phyloP scores from a whole-genome alignment of 2,113 vertebrate species.

The Zeus faber region DNA sequence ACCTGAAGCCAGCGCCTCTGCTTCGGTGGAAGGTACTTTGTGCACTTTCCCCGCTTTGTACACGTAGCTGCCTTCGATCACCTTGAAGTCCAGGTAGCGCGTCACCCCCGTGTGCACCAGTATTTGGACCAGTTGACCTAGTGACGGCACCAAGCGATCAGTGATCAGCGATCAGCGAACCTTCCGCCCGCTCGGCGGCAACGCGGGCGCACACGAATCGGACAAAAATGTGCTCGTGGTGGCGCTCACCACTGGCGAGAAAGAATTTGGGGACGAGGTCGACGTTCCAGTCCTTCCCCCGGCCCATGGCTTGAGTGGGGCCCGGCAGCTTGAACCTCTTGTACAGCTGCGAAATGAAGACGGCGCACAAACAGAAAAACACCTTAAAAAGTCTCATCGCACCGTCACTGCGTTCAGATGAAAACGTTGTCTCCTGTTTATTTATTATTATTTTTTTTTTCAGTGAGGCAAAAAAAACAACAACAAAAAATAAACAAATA shows the following conservation, averaged over 20 bases:
- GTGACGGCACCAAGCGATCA: not conserved
- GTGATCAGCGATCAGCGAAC: not conserved
- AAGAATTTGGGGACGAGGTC: slow-evolving; percentile 79
- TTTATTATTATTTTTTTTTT: too few species aligned
- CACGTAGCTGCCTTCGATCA: slow-evolving; percentile 90
- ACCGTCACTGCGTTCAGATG: too few species aligned
- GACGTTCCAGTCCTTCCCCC: slow-evolving; percentile 77
- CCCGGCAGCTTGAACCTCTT: slow-evolving; percentile 62
- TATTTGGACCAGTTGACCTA: slow-evolving; percentile 92
- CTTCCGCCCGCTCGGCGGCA: not conserved
- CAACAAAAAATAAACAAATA: too few species aligned
- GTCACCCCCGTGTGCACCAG: slow-evolving; percentile 93
- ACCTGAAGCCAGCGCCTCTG: slow-evolving; percentile 89
- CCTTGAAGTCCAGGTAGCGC: slow-evolving; percentile 95
- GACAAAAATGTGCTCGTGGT: slow-evolving; percentile 44
- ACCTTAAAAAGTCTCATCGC: too few species aligned
- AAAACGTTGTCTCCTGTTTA: too few species aligned
- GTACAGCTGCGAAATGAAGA: slow-evolving; percentile 63
- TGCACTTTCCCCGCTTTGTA: slow-evolving; percentile 92
- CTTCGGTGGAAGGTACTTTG: slow-evolving; percentile 91
- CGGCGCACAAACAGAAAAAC: not conserved
- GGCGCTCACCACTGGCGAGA: slow-evolving; percentile 63
- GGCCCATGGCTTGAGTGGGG: slow-evolving; percentile 53
- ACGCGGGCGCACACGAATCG: too few species aligned
- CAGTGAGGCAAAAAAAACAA: too few species aligned